These are phyloP conservation scores for Idaea biselata DNA, from an alignment of 2,888 invertebrate species.

Conservation along the genomic window DNA sequence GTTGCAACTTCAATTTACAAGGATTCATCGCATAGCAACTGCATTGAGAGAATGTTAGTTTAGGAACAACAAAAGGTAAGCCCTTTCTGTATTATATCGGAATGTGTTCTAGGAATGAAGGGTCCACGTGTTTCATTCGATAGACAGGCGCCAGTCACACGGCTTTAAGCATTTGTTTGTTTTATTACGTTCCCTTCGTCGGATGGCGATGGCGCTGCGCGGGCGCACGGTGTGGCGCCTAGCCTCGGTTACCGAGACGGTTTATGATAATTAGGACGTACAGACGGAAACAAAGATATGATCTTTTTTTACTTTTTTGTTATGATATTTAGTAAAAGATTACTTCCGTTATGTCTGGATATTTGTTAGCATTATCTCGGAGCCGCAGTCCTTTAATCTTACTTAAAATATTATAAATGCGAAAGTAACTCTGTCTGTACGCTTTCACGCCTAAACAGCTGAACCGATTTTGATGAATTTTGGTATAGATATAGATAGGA, in stretches of 20 bases:
- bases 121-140: conserved; percentile 61
- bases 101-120: conserved; percentile 60
- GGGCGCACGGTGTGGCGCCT: conserved; percentile 25
- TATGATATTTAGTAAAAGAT: background rate
- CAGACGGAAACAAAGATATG: conserved; percentile 21
- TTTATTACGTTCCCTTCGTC: conserved; percentile 44
- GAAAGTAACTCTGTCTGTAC: too few relatives aligned
- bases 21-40: background rate
- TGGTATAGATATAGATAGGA: too few relatives aligned
- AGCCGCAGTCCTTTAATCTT: background rate
- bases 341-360: background rate
- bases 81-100: conserved; percentile 37
- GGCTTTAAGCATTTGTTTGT: conserved; percentile 39
- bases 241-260: conserved; percentile 42
- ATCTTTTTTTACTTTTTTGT: background rate
- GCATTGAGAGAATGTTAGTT: conserved; percentile 3
- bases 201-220: conserved; percentile 42
- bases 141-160: conserved; percentile 63
- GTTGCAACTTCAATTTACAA: background rate
- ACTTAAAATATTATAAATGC: too few relatives aligned
- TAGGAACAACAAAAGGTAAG: conserved; percentile 22
- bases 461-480: too few relatives aligned
- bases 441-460: too few relatives aligned
- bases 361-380: background rate
- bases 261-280: conserved; percentile 52